These are phyloP conservation scores for Hypotaenidia philippensis DNA, from an alignment of 2,797 vertebrate genomes.

Conservation along the genomic window DNA sequence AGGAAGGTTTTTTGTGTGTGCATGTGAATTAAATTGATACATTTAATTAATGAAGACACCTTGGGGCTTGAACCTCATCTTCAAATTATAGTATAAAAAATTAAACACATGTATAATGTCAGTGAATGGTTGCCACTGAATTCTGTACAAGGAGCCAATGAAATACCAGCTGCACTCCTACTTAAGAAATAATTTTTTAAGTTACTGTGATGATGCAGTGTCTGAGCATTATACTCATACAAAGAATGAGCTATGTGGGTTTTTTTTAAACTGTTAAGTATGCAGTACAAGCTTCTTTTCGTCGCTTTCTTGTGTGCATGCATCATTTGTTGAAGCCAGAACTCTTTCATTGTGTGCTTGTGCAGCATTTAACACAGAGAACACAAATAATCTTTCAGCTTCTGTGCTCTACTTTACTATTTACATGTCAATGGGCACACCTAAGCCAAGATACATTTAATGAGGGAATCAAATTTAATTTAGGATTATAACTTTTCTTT, in stretches of 20 bases:
- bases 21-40: conserved; percentile 21
- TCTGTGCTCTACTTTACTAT: neutral
- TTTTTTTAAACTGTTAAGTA: neutral
- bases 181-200: neutral
- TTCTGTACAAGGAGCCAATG: neutral
- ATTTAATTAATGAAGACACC: conserved; percentile 62
- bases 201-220: neutral
- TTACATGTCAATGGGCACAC: neutral
- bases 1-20: neutral
- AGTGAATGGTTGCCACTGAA: conserved; percentile 13
- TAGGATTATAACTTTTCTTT: neutral
- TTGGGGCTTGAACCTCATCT: neutral
- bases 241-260: neutral
- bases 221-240: neutral
- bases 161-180: neutral
- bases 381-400: neutral
- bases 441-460: neutral
- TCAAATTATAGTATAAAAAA: conserved; percentile 63
- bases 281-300: neutral
- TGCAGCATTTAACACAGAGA: neutral
- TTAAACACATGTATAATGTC: conserved; percentile 5
- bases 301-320: neutral
- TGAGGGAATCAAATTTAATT: neutral
- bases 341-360: neutral
- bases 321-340: neutral